Base-by-base conservation (phyloP, 1,140 invertebrate genomes). In the Bombyx mori region DNA sequence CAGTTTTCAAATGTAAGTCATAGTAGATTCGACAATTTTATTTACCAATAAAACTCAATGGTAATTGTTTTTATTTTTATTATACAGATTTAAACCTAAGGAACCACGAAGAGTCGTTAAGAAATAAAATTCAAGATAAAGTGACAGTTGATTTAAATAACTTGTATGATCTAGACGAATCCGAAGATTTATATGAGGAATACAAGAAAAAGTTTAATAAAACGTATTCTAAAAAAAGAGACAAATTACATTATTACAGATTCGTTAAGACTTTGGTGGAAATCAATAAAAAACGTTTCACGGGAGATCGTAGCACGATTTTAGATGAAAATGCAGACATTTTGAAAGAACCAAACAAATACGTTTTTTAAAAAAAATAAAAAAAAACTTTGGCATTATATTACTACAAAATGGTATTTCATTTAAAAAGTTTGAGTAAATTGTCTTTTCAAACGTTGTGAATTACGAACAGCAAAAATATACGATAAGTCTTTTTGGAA, bases 181-280 rank as follows among this genome's bases (percentile, higher is more conserved):
- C 68, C 8, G 47, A 67, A 6, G 54, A 71, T 44, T 43, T 79
- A 5, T 79, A 67, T 50, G 57, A 70, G 44, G 46, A 63, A 7
- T 77, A 60, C 44, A 52, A 66, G 42, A 35, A 55, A 43, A 65
- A 65, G 45, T 62, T 58, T 42, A 44, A 62, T 4, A 68, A 67
- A 42, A 64, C 56, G 35, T 67, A 65, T 42, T 26, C 54, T 2
- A 68, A 62, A 7, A 71, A 63, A 42, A 63, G 62, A 2, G 61
- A 75, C 7, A 47, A 57, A 9, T 52, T 66, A 9, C 65, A 71
- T 53, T 77, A 59, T 60, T 73, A 66, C 42, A 73, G 65, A 58
- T 78, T 78, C 50, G 60, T 75, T 0, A 73, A 78, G 64, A 70
- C 73, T 5, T 44, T 78, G 6, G 68, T 66, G 5, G 66, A 72